Evolutionary conservation across 1,140 invertebrate genomes (phyloP), one percentile per base, ranked within the genome.

Genomic region (Orius insidiosus): DNA sequence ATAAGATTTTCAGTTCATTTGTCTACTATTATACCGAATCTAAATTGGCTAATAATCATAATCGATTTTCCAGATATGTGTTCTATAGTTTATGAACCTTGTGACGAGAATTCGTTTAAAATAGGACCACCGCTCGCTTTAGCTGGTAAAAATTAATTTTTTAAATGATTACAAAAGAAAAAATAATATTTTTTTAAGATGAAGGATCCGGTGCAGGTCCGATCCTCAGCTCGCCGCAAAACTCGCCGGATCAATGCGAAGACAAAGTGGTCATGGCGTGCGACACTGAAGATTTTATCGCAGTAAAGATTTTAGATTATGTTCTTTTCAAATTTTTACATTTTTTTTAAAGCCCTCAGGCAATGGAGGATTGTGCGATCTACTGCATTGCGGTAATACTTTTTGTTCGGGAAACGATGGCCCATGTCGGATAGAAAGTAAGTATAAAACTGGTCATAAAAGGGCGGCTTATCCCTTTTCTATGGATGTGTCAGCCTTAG

Each of bases 281-380:
- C 55, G 81, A 85, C 53, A 76, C 78, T 37, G 81, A 85, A 55
- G 82, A 85, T 58, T 80, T 85, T 56, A 69, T 85, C 45, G 72
- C 73, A 63, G 80, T 81, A 55, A 68, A 65, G 35, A 36, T 4
- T 36, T 36, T 36, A 36, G 5, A 4, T 11, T 36, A 4, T 32
- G 19, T n/a, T 36, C 13, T 14, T 33, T n/a, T 19, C 8, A 45
- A 34, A 30, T 49, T 44, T 38, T 4, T 40, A 36, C 45, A 40
- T 34, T 16, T 49, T 51, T 59, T 41, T 66, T 66, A 44, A 53
- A 75, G 73, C 63, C 70, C 0, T 66, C 64, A 24, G 65, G 68
- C 47, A 66, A 64, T 10, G 64, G 69, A 0, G 74, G 74, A 8
- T 64, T 74, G 34, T 81, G 78, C 54, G 74, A 77, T 58, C 70